Base-by-base conservation (phyloP, 2,888 invertebrate genomes). In the Acleris holmiana region DNA sequence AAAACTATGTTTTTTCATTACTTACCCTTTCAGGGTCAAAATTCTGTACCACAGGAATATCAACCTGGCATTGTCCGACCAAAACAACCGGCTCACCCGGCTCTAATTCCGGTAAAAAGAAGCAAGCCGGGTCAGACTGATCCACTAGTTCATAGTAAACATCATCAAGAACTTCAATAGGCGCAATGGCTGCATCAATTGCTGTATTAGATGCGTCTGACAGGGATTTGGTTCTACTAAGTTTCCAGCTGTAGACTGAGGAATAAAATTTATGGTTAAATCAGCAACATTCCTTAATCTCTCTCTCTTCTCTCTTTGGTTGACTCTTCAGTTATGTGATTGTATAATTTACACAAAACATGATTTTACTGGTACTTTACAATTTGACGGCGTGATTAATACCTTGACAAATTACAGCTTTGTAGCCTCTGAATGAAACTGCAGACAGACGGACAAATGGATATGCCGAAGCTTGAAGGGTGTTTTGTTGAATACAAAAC, bases 181-280 rank as follows among this genome's bases (percentile, higher is more conserved):
- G 66, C 0, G 68, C 49, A 18, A 85, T 80, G 1, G 70, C 74
- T 3, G 44, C 76, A 59, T 79, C 75, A 29, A 90, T 89, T 0
- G 79, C 71, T 2, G 61, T 53, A 6, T 47, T 69, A 0, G 80
- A 78, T 15, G 67, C 62, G 48, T 61, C 0, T 0, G 82, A 74
- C 1, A 88, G 69, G 29, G 73, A 55, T 46, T 68, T 78, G 0
- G 70, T 76, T 69, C 85, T 81, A 66, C 91, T 88, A 0, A 92
- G 79, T 62, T 90, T 89, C 91, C 89, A 91, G 66, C 87, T 88
- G 77, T 81, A 88, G 8, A 91, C 91, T 92, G 69, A 63, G 75
- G 71, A n/a, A 53, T n/a, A 44, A 35, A 13, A 35, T 0, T 64
- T 17, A 41, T 23, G 48, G 25, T 49, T 44, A 53, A 56, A 44